Evolutionary conservation across 1,140 invertebrate species (phyloP), one percentile per base, ranked within the genome.

Genomic region (Pollicipes pollicipes): DNA sequence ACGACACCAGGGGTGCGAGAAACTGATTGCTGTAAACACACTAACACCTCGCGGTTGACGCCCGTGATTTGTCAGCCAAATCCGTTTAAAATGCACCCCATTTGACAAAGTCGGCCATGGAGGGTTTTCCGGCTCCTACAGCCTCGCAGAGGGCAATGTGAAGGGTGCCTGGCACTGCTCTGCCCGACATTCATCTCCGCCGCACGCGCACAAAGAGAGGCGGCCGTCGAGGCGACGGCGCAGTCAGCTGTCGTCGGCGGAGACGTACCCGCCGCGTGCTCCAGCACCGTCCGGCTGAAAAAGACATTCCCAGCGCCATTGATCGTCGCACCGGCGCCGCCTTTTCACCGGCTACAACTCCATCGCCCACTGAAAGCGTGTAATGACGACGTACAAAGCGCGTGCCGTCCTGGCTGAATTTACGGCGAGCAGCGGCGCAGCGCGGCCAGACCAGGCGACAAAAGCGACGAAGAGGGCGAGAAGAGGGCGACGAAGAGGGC

Each of bases 321-420:
- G 45, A 58, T 58, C 45, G n/a, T 21, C 45, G 3, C 45, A 2
- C 45, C 13, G 45, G 45, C 45, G 45, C 45, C 45, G 45, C 45
- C 45, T 58, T 58, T 58, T 58, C 45, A 58, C 45, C 45, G 45
- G 45, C n/a, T 58, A 58, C 45, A 58, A 58, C 45, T 58, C 45
- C 45, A 58, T 58, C 45, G 45, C 45, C 45, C 45, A 17, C 45
- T 58, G 45, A 58, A 58, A 58, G 45, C 45, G 45, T 58, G 45
- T 58, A 58, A 58, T 58, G 45, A 58, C 45, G 45, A 6, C 45
- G 21, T 58, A 58, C 45, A 58, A 58, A 58, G 45, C 45, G 24
- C 45, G 45, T 21, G 45, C 45, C 45, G 8, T 58, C 10, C 13
- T 2, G 13, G 45, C n/a, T 3, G 24, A 58, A 58, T 58, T 58